Percentiles rank a stretch among this genome's conserved stretches.
Conservation (phyloP, 2,888 invertebrate species). For the Acronicta alni region DNA sequence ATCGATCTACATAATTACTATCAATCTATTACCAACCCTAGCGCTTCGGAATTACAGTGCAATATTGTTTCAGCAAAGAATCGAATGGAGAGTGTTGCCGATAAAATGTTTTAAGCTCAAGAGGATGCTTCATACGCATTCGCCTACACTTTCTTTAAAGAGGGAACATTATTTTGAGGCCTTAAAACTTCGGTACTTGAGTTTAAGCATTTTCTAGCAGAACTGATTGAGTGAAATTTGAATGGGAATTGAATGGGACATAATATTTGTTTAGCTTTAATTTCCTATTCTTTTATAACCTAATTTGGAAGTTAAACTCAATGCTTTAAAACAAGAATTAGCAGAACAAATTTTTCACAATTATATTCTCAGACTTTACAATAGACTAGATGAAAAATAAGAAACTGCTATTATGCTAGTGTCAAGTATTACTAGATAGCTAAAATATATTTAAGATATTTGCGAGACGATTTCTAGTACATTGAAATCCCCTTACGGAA, state of each 20-base stretch:
- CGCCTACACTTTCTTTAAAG: conserved; percentile 62
- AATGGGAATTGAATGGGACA: neutral
- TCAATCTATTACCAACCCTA: conserved; percentile 52
- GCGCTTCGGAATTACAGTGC: conserved; percentile 10
- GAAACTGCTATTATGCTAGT: no score
- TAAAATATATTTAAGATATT: no score
- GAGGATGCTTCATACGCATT: conserved; percentile 65
- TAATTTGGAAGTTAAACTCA: conserved; percentile 18
- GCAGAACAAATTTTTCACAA: neutral
- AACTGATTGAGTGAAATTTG: conserved; percentile 16
- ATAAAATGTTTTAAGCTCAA: conserved; percentile 71
- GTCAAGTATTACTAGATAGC: no score
- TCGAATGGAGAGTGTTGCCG: conserved; percentile 55
- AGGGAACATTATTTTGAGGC: conserved; percentile 58
- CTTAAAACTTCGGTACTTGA: conserved; percentile 52
- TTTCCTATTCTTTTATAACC: conserved; percentile 45
- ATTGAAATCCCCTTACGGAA: neutral
- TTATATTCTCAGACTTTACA: no score
- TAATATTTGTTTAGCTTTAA: no score
- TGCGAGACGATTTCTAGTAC: neutral
- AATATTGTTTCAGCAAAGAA: conserved; percentile 21
- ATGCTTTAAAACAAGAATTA: no score
- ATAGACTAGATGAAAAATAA: no score
- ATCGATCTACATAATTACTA: conserved; percentile 58
- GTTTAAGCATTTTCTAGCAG: conserved; percentile 32